Conservation (phyloP, 1,140 invertebrate species). For the Bursaphelenchus mucronatus region DNA sequence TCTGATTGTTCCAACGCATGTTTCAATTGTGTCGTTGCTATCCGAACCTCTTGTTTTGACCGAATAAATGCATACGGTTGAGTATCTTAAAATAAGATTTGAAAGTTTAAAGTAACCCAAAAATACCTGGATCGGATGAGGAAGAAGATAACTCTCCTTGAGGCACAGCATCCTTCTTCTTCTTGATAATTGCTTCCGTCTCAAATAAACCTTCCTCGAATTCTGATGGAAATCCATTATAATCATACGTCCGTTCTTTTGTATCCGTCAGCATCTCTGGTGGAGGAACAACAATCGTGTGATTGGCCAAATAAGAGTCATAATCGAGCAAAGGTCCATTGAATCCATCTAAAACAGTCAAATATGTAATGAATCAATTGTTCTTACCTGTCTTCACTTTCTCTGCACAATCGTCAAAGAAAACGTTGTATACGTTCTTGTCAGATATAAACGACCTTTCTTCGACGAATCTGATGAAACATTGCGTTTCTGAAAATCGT, state of each 20-base stretch:
- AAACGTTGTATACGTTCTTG: slow-evolving; percentile 75
- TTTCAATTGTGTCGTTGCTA: slow-evolving; percentile 64
- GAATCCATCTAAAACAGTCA: background rate
- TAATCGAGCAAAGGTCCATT: slow-evolving; percentile 33
- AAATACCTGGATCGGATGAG: slow-evolving; percentile 5
- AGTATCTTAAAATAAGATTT: background rate
- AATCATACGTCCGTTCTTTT: slow-evolving; percentile 56
- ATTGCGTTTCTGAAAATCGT: slow-evolving; percentile 55
- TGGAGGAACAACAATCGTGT: slow-evolving; percentile 90
- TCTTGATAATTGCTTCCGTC: slow-evolving; percentile 36
- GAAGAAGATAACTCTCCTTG: background rate
- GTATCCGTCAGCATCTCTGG: slow-evolving; percentile 70
- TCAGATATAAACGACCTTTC: slow-evolving; percentile 96
- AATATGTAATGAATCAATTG: background rate
- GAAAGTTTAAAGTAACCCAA: slow-evolving; percentile 17
- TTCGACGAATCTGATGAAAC: slow-evolving; percentile 79
- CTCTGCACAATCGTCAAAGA: slow-evolving; percentile 84
- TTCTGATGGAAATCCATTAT: slow-evolving; percentile 45
- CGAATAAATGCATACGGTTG: slow-evolving; percentile 62
- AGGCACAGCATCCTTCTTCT: slow-evolving; percentile 7
- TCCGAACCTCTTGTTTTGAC: slow-evolving; percentile 62
- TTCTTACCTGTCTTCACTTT: slow-evolving; percentile 9
- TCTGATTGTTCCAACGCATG: slow-evolving; percentile 71
- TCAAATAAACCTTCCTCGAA: slow-evolving; percentile 54
- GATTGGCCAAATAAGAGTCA: slow-evolving; percentile 70